Evolutionary conservation across 2,888 invertebrate species (phyloP).

Genomic region (Hoplodrina ambigua): DNA sequence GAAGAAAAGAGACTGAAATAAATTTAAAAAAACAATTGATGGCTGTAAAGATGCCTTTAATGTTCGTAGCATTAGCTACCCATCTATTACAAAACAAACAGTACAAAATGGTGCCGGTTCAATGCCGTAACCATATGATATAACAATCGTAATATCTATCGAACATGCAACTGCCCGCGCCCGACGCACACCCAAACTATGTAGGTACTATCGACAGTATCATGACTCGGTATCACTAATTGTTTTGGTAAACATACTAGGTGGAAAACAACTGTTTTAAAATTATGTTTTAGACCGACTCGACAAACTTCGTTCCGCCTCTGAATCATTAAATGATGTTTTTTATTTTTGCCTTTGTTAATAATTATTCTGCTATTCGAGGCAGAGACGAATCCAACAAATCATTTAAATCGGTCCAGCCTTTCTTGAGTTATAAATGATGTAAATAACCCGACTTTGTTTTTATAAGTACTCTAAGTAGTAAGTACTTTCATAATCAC

Average conservation of each 20-base stretch:
- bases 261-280: background rate
- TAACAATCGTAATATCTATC: slow-evolving; percentile 19
- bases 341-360: too few relatives aligned
- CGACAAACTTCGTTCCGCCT: too few relatives aligned
- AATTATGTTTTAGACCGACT: background rate
- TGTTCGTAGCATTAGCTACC: background rate
- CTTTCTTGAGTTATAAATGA: too few relatives aligned
- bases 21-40: too few relatives aligned
- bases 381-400: too few relatives aligned
- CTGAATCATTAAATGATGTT: too few relatives aligned
- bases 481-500: background rate
- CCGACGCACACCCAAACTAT: background rate
- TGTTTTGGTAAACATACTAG: slow-evolving; percentile 2
- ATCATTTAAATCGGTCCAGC: too few relatives aligned
- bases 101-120: slow-evolving; percentile 16
- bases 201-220: background rate
- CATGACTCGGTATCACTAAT: slow-evolving; percentile 6
- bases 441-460: too few relatives aligned
- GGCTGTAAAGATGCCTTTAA: background rate
- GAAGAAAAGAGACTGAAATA: too few relatives aligned
- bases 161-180: slow-evolving; percentile 27
- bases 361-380: too few relatives aligned
- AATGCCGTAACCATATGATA: slow-evolving; percentile 27
- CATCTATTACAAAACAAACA: slow-evolving; percentile 26
- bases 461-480: too few relatives aligned